Base-by-base conservation (phyloP, 2,797 vertebrate species). In the Gymnopithys bicolor region DNA sequence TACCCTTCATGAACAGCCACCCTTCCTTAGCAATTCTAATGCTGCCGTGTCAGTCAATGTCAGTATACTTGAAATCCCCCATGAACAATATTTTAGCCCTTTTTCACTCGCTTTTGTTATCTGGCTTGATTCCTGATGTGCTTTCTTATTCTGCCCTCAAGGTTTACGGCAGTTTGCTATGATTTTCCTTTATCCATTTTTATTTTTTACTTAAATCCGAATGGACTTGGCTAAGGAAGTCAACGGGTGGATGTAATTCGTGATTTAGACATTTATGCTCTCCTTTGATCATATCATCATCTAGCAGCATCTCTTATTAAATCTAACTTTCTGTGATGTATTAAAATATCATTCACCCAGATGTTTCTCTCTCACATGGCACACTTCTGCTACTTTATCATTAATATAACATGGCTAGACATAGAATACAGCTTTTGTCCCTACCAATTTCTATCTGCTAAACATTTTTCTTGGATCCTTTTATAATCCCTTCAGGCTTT, bases 11-110 rank as follows among this genome's bases (percentile, higher is more conserved):
- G 41, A 96, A 4, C 43, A 88, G 85, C 84, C 66, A 84, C 63
- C 86, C 76, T 93, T 92, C 78, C 52, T 94, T 96, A 96, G 91
- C 94, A 78, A 93, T 96, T 97, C 78, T 97, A 95, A 91, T 91
- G 86, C 66, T 78, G 22, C 90, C 89, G 13, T 96, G 76, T 93
- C 94, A 94, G 80, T 92, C 87, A 94, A 19, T 96, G 91, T 96
- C 87, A 96, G 37, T 95, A 37, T 87, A 67, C 80, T 90, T 95
- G 49, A 97, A 97, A 95, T 94, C 75, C 66, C 76, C 39, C 15
- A 80, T 91, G 81, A 93, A 92, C 25, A 59, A 41, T 87, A 48
- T 90, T 95, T 94, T 95, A 92, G 66, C 48, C 92, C 73, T 82
- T 91, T 91, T 96, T 91, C 95, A 77, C 77, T 94, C 82, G 41